Evolutionary conservation across 2,797 vertebrate species (phyloP).

Genomic region (Gobionotothen gibberifrons): DNA sequence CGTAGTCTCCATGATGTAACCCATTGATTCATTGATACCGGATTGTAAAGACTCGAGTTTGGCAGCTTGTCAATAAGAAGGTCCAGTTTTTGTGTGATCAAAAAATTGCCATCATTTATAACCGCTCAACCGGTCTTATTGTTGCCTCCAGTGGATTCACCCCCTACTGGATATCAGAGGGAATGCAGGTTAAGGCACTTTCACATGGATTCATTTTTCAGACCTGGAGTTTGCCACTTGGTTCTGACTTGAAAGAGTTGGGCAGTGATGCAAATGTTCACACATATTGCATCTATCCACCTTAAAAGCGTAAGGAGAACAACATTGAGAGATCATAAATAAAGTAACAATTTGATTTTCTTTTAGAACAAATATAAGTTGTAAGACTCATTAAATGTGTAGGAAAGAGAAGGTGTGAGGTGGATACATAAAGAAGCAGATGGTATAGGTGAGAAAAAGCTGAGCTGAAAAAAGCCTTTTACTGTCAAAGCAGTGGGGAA

Average conservation of each 20-base stretch:
- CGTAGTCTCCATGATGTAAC: too few species aligned
- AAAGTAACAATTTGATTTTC: not conserved
- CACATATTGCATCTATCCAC: not conserved
- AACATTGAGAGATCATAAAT: not conserved
- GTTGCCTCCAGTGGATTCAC: too few species aligned
- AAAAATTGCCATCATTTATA: too few species aligned
- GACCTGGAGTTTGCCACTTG: too few species aligned
- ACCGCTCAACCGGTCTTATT: too few species aligned
- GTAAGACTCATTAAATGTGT: constrained; percentile 46
- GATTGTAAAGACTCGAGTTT: too few species aligned
- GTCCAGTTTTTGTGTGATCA: too few species aligned
- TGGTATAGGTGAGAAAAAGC: constrained; percentile 42
- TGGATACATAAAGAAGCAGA: constrained; percentile 37
- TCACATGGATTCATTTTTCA: too few species aligned
- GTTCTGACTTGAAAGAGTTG: not conserved
- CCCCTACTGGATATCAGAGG: too few species aligned
- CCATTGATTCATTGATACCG: too few species aligned
- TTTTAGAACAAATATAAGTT: not conserved
- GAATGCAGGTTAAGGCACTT: too few species aligned
- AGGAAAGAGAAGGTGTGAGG: constrained; percentile 35
- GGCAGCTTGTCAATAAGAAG: too few species aligned
- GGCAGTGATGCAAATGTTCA: not conserved
- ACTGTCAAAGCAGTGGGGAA: constrained; percentile 30
- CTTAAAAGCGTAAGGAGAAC: not conserved
- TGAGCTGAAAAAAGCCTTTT: constrained; percentile 48